These are phyloP conservation scores for Teleiodes luculella DNA, from an alignment of 2,888 invertebrate genomes.

Conservation along the genomic window DNA sequence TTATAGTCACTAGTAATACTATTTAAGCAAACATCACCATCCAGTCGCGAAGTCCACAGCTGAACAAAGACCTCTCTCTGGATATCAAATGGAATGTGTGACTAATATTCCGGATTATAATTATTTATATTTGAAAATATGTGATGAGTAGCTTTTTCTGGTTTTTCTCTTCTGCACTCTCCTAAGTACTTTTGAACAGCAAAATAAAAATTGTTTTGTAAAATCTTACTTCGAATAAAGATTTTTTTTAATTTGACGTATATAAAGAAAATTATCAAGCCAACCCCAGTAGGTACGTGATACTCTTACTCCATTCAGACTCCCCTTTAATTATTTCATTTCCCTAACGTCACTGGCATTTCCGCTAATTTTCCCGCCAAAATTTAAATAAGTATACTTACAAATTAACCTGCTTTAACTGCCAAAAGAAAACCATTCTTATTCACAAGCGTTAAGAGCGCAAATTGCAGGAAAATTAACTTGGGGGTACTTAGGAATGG, in stretches of 20 bases:
- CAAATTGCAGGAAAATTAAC: neutral
- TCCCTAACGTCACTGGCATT: slow-evolving; percentile 42
- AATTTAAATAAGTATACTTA: slow-evolving; percentile 35
- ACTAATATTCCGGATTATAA: too few relatives aligned
- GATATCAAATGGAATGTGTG: too few relatives aligned
- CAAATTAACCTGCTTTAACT: neutral
- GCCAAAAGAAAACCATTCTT: slow-evolving; percentile 18
- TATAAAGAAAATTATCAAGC: neutral
- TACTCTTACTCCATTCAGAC: neutral
- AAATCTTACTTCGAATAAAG: too few relatives aligned
- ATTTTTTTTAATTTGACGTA: too few relatives aligned
- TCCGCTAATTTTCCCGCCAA: slow-evolving; percentile 33
- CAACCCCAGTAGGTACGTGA: neutral
- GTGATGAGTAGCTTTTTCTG: too few relatives aligned
- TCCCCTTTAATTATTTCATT: slow-evolving; percentile 33
- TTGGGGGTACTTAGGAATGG: slow-evolving; percentile 7
- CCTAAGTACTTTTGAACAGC: neutral
- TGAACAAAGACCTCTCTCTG: too few relatives aligned
- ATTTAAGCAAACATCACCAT: too few relatives aligned
- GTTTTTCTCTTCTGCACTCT: too few relatives aligned
- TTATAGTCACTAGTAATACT: too few relatives aligned
- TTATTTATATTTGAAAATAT: too few relatives aligned
- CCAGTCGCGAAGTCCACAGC: too few relatives aligned
- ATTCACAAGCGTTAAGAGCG: slow-evolving; percentile 12
- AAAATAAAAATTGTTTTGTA: too few relatives aligned